Conservation (phyloP, 2,113 vertebrate genomes). For the Sorex fumeus region DNA sequence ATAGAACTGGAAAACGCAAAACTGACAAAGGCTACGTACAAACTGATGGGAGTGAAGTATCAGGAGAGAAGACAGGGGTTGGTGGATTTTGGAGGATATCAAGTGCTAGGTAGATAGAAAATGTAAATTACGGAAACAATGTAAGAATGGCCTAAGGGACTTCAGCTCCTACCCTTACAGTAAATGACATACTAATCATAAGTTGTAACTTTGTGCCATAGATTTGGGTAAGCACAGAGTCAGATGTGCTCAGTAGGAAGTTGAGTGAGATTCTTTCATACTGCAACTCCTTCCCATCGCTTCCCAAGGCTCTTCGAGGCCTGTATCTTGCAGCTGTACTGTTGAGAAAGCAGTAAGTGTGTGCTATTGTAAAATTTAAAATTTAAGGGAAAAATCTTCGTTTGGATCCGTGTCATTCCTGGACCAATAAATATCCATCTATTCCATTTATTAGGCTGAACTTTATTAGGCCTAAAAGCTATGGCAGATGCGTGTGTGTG, state of each 20-base stretch:
- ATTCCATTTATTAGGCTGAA: background rate
- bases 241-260: background rate
- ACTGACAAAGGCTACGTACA: fast-evolving
- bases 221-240: background rate
- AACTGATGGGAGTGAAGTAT: background rate
- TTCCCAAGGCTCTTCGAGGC: background rate
- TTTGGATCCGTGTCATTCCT: background rate
- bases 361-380: background rate
- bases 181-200: background rate
- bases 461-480: too few relatives aligned
- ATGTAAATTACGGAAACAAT: background rate
- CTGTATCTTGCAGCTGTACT: background rate
- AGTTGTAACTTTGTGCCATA: background rate
- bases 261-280: background rate
- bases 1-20: background rate
- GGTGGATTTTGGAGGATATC: background rate
- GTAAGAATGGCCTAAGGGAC: background rate
- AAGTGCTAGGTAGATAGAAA: background rate
- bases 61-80: background rate
- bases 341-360: too few relatives aligned
- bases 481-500: too few relatives aligned
- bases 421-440: background rate
- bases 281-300: background rate
- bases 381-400: background rate
- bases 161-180: background rate